These are phyloP conservation scores for Lordiphosa fenestrarum DNA, from an alignment of 2,888 invertebrate species.

Conservation along the genomic window DNA sequence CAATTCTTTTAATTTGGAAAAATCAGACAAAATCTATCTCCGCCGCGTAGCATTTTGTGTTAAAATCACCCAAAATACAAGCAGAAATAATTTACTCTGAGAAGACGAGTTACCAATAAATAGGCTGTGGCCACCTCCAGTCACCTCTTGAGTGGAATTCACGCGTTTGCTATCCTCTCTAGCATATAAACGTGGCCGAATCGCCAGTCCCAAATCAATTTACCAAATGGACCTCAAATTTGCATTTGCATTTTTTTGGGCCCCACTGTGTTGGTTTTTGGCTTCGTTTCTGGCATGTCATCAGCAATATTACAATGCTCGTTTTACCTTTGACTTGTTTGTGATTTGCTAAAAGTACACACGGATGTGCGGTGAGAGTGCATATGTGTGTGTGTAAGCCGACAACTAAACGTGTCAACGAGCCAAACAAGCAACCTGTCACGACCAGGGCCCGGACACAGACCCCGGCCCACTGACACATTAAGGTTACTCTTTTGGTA, in stretches of 20 bases:
- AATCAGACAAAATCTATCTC: too few relatives aligned
- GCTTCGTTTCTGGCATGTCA: conserved; percentile 37
- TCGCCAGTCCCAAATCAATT: conserved; percentile 55
- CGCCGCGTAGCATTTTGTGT: too few relatives aligned
- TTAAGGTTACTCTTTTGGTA: conserved; percentile 57
- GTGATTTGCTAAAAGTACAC: conserved; percentile 51
- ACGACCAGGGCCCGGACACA: conserved; percentile 27
- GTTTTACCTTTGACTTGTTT: conserved; percentile 61
- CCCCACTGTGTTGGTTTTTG: conserved; percentile 17
- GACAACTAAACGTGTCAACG: conserved; percentile 69
- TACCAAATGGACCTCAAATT: conserved; percentile 51
- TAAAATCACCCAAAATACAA: too few relatives aligned
- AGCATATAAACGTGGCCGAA: conserved; percentile 29
- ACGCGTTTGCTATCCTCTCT: not conserved
- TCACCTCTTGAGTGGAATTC: too few relatives aligned
- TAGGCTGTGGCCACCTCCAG: too few relatives aligned
- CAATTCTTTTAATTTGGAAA: too few relatives aligned
- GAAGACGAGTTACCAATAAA: too few relatives aligned
- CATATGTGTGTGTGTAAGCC: conserved; percentile 36
- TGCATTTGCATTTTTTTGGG: conserved; percentile 41
- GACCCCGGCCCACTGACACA: conserved; percentile 56
- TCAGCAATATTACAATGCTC: conserved; percentile 45
- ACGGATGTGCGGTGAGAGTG: conserved; percentile 15
- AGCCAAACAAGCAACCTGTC: conserved; percentile 64
- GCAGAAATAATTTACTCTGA: too few relatives aligned